Conservation (phyloP, 2,797 vertebrate species). For the Scyliorhinus canicula region DNA sequence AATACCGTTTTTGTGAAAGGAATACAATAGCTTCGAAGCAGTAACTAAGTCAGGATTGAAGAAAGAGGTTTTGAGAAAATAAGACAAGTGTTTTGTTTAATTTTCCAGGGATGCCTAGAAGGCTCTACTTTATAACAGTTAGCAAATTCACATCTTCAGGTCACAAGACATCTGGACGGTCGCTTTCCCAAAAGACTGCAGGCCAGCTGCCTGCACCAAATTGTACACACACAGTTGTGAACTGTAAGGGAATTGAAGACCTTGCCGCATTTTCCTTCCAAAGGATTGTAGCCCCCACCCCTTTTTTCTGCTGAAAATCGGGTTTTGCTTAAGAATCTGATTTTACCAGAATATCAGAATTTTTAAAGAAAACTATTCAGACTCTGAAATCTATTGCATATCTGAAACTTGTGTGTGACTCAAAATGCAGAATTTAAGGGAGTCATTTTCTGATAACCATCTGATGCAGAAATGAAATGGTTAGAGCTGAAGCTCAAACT, state of each 20-base stretch:
- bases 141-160: constrained; percentile 3
- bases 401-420: not conserved
- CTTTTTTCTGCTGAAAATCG: not conserved
- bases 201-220: not conserved
- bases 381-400: not conserved
- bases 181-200: not conserved
- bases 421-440: not conserved
- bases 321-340: not conserved
- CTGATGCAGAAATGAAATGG: not conserved
- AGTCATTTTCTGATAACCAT: not conserved
- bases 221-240: no score
- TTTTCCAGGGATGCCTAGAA: not conserved
- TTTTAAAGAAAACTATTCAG: not conserved
- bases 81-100: not conserved
- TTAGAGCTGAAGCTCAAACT: not conserved
- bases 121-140: not conserved
- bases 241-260: no score
- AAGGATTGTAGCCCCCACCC: not conserved
- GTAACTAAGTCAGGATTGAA: not conserved
- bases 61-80: constrained; percentile 12
- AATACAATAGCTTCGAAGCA: not conserved
- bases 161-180: not conserved
- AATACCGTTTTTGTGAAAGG: not conserved
- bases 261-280: not conserved
- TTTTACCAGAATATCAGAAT: not conserved